Conservation (phyloP, 2,888 invertebrate genomes). For the Lochmaea crataegi region DNA sequence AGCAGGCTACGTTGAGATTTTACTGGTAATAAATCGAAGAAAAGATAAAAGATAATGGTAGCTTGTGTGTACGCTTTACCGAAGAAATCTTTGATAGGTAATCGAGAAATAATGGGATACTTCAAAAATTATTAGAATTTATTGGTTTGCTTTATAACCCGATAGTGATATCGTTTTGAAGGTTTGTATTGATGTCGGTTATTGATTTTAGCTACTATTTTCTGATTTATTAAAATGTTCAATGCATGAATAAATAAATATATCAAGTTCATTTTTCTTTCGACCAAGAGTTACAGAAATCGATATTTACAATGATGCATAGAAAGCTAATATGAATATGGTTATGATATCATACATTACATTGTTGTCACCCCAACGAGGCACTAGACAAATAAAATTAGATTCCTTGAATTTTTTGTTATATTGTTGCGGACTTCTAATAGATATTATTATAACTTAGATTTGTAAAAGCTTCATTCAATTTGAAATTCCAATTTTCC, state of each 20-base stretch:
- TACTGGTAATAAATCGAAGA: constrained; percentile 4
- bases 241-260: neutral
- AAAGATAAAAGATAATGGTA: constrained; percentile 13
- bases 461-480: too few species aligned
- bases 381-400: too few species aligned
- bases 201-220: neutral
- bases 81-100: constrained; percentile 12
- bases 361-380: too few species aligned
- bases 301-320: neutral
- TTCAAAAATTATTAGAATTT: constrained; percentile 11
- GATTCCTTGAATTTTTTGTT: too few species aligned
- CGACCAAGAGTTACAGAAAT: neutral
- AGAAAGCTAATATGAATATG: too few species aligned
- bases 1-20: neutral
- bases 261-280: neutral
- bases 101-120: constrained; percentile 15
- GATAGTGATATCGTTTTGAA: neutral
- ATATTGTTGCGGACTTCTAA: too few species aligned
- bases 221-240: neutral
- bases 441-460: too few species aligned
- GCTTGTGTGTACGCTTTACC: neutral
- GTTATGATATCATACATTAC: too few species aligned
- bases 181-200: neutral
- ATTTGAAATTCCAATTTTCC: too few species aligned
- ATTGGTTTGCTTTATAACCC: neutral